These are phyloP conservation scores for Drosophila sordidula DNA, from an alignment of 2,888 invertebrate genomes.

Conservation along the genomic window DNA sequence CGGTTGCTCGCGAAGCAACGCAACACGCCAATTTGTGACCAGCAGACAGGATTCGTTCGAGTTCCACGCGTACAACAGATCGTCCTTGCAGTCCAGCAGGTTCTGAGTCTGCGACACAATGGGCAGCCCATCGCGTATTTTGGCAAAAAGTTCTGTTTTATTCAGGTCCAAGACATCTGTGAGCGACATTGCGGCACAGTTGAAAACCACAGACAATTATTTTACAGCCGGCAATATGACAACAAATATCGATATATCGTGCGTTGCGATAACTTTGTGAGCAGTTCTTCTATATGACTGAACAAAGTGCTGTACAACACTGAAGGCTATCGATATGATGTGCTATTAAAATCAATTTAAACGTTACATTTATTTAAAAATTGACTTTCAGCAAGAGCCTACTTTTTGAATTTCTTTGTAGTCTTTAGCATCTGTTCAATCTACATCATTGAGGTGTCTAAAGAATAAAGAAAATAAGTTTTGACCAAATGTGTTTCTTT, in stretches of 20 bases:
- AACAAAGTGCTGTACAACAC: neutral
- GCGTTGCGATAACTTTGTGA: neutral
- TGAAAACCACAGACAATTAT: slow-evolving; percentile 20
- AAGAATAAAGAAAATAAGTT: too few species aligned
- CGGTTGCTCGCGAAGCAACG: slow-evolving; percentile 73
- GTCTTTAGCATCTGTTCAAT: too few species aligned
- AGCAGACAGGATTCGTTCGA: slow-evolving; percentile 86
- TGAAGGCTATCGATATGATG: neutral
- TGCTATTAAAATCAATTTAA: neutral
- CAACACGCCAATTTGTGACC: slow-evolving; percentile 86
- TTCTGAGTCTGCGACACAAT: slow-evolving; percentile 86
- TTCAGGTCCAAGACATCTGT: slow-evolving; percentile 87
- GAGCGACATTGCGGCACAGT: slow-evolving; percentile 74
- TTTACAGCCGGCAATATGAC: slow-evolving; percentile 16
- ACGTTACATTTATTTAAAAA: neutral
- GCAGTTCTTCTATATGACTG: too few species aligned
- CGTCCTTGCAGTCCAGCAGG: slow-evolving; percentile 87
- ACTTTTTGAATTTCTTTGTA: too few species aligned
- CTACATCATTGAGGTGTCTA: too few species aligned
- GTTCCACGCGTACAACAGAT: slow-evolving; percentile 88
- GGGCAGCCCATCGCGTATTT: slow-evolving; percentile 86
- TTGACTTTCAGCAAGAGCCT: too few species aligned
- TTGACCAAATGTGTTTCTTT: neutral
- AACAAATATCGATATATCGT: slow-evolving; percentile 10
- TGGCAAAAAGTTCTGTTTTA: slow-evolving; percentile 86